Evolutionary conservation across 2,113 vertebrate genomes (phyloP).

Genomic region (Sceloporus undulatus): DNA sequence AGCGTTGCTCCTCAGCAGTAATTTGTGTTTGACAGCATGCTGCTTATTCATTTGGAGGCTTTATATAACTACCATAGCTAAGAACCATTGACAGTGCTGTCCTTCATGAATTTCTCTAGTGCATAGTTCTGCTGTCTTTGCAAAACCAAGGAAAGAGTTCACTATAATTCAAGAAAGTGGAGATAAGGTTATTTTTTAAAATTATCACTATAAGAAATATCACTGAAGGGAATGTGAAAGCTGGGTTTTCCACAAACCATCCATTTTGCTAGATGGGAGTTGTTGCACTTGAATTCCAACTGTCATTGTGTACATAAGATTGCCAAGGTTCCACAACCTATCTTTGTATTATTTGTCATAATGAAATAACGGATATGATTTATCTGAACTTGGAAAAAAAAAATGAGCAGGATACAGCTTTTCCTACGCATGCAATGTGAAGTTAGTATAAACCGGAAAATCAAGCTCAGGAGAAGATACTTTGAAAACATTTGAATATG

Average conservation of each 20-base stretch:
- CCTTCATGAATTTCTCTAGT: neutral
- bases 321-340: conserved; percentile 17
- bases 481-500: neutral
- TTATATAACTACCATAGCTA: neutral
- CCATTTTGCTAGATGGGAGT: neutral
- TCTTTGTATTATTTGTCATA: neutral
- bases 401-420: neutral
- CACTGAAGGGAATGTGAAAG: conserved; percentile 2
- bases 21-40: too few species aligned
- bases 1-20: neutral
- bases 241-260: neutral
- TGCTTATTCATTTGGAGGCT: neutral
- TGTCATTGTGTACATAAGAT: neutral
- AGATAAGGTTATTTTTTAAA: conserved; percentile 2
- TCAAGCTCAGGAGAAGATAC: neutral
- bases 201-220: neutral
- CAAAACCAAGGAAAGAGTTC: neutral
- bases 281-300: conserved; percentile 5
- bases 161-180: neutral
- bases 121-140: neutral
- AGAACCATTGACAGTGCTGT: neutral
- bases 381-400: neutral
- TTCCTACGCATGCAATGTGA: neutral
- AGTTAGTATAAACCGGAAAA: neutral
- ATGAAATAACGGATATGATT: conserved; percentile 9